A percentile compares a stretch with the other conserved stretches of the same genome.
Evolutionary conservation across 1,140 invertebrate species (phyloP).

Genomic region (Meloidogyne floridensis): DNA sequence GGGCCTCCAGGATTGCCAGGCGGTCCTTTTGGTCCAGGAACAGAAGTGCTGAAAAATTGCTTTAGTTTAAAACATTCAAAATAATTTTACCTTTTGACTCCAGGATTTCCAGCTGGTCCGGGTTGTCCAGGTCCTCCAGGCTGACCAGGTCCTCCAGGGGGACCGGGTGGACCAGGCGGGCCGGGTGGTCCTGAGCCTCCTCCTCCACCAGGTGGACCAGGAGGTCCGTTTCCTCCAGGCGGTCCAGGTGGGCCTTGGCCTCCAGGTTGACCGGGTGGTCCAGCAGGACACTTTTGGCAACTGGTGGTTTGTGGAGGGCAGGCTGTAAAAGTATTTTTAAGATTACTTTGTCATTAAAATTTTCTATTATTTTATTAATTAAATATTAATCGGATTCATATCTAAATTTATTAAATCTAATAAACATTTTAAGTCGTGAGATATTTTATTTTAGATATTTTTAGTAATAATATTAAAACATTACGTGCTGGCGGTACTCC

Average conservation of each 20-base stretch:
- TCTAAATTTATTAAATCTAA: too few species aligned
- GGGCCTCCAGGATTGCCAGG: slow-evolving; percentile 39
- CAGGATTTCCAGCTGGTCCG: slow-evolving; percentile 47
- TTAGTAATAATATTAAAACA: too few species aligned
- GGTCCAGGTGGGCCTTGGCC: slow-evolving; percentile 40
- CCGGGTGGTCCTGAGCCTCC: slow-evolving; percentile 37
- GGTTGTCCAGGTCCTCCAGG: slow-evolving; percentile 40
- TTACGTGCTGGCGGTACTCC: slow-evolving; percentile 22
- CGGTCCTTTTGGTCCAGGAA: slow-evolving; percentile 46
- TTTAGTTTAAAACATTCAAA: neutral
- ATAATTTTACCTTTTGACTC: slow-evolving; percentile 30
- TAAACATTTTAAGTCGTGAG: too few species aligned
- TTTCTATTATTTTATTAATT: too few species aligned
- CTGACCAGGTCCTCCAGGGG: slow-evolving; percentile 38
- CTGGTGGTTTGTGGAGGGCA: slow-evolving; percentile 6
- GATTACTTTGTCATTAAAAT: too few species aligned
- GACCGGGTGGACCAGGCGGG: slow-evolving; percentile 41
- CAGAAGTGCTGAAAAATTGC: slow-evolving; percentile 12
- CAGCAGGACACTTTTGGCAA: slow-evolving; percentile 40
- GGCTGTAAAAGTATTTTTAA: neutral
- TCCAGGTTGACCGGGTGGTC: slow-evolving; percentile 41
- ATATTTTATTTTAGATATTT: too few species aligned
- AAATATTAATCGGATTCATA: too few species aligned
- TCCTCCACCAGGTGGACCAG: slow-evolving; percentile 32
- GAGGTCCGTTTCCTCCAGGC: slow-evolving; percentile 40